Evolutionary conservation across 37 sponge, comb jelly and placozoan species (phyloP).

Genomic region (Bolinopsis microptera): DNA sequence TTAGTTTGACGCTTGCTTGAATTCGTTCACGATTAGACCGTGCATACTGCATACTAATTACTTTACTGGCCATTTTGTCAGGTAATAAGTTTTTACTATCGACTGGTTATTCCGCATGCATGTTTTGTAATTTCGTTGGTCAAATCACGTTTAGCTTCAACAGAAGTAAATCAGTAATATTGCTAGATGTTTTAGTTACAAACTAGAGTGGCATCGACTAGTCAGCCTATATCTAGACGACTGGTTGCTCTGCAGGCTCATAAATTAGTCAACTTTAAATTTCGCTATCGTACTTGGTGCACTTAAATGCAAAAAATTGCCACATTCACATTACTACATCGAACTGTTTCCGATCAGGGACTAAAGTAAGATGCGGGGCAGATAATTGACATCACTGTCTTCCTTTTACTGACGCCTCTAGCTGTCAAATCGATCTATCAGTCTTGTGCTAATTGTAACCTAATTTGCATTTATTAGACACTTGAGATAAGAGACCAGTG

Average conservation of each 20-base stretch:
- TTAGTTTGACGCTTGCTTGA: neutral
- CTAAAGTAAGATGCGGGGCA: neutral
- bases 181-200: too few relatives aligned
- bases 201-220: too few relatives aligned
- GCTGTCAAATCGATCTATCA: neutral
- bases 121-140: too few relatives aligned
- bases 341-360: neutral
- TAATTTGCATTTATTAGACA: neutral
- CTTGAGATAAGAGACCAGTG: too few relatives aligned
- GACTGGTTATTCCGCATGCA: neutral
- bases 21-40: neutral
- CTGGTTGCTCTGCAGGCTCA: too few relatives aligned
- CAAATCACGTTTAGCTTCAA: too few relatives aligned
- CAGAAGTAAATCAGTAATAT: too few relatives aligned
- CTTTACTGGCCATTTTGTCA: neutral
- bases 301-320: neutral
- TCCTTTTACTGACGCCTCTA: neutral
- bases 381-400: neutral
- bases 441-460: neutral
- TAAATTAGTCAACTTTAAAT: too few relatives aligned
- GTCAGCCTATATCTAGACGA: too few relatives aligned
- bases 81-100: neutral
- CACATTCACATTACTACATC: neutral
- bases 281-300: neutral
- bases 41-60: neutral